Evolutionary conservation across 2,797 vertebrate species (phyloP).

Genomic region (Loris lydekkerianus): DNA sequence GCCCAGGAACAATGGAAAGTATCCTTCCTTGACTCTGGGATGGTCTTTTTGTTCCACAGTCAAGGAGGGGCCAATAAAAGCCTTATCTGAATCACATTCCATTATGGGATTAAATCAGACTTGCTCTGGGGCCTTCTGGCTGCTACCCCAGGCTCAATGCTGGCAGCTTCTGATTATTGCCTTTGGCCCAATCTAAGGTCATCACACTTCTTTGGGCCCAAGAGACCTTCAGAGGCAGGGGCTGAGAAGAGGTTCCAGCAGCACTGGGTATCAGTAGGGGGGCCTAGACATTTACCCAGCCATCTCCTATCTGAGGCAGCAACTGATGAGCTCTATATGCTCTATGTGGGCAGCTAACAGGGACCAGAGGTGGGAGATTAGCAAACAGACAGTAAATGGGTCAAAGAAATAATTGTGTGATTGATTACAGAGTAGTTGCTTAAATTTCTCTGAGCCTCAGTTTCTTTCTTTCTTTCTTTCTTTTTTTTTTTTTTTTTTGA

Average conservation of each 20-base stretch:
- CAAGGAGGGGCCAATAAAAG: conserved; percentile 68
- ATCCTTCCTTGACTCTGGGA: background rate
- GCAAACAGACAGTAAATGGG: background rate
- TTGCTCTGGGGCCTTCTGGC: conserved; percentile 55
- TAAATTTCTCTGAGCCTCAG: conserved; percentile 53
- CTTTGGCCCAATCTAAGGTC: conserved; percentile 80
- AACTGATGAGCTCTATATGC: background rate
- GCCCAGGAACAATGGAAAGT: background rate
- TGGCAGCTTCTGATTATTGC: conserved; percentile 51
- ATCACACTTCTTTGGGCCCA: conserved; percentile 69
- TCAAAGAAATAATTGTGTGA: background rate
- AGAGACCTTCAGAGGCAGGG: conserved; percentile 41
- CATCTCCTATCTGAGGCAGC: background rate
- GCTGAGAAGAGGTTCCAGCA: background rate
- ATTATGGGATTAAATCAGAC: conserved; percentile 81
- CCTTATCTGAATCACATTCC: conserved; percentile 79
- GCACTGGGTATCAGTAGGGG: background rate
- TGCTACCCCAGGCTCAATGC: conserved; percentile 39
- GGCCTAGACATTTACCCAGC: background rate
- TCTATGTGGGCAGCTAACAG: background rate
- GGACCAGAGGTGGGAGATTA: background rate
- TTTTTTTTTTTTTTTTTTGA: no score
- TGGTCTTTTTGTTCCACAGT: conserved; percentile 15
- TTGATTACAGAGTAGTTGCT: background rate
- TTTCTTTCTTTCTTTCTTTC: background rate